phyloP scores from a whole-genome alignment of 2,797 vertebrate species.

The Vultur gryphus region DNA sequence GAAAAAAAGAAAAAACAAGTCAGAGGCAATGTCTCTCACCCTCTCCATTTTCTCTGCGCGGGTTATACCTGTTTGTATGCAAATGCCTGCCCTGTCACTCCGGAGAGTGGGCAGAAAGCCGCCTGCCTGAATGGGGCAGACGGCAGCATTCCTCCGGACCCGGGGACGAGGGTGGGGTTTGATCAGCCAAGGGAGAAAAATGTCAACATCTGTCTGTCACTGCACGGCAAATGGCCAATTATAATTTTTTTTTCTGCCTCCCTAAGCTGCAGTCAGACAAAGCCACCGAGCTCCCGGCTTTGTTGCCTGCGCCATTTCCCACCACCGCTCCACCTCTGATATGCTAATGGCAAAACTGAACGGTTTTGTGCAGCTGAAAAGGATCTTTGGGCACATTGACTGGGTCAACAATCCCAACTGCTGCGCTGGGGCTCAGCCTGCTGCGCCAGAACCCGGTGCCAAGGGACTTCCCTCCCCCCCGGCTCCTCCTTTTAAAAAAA shows the following conservation, averaged over 20 bases:
- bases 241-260: constrained; percentile 69
- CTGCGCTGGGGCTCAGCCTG: constrained; percentile 18
- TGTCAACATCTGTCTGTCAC: constrained; percentile 73
- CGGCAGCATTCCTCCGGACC: not conserved
- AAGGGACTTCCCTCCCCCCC: not conserved
- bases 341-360: constrained; percentile 75
- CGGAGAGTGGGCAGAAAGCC: not conserved
- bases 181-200: constrained; percentile 48
- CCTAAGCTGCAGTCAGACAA: constrained; percentile 76
- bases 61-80: not conserved
- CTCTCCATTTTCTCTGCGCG: accelerated
- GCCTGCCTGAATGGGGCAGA: not conserved
- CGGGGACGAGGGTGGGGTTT: not conserved
- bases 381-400: constrained; percentile 66
- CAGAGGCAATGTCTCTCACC: not conserved
- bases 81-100: not conserved
- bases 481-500: not conserved
- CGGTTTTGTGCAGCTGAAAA: constrained; percentile 70
- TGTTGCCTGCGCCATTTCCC: constrained; percentile 76
- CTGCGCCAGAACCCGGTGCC: constrained; percentile 22
- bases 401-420: constrained; percentile 59
- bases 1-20: not conserved
- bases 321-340: constrained; percentile 72
- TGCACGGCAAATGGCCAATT: constrained; percentile 60
- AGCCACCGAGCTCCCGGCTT: constrained; percentile 51